Evolutionary conservation across 1,140 invertebrate species (phyloP), one percentile per base, ranked within the genome.

Genomic region (Cherax quadricarinatus): DNA sequence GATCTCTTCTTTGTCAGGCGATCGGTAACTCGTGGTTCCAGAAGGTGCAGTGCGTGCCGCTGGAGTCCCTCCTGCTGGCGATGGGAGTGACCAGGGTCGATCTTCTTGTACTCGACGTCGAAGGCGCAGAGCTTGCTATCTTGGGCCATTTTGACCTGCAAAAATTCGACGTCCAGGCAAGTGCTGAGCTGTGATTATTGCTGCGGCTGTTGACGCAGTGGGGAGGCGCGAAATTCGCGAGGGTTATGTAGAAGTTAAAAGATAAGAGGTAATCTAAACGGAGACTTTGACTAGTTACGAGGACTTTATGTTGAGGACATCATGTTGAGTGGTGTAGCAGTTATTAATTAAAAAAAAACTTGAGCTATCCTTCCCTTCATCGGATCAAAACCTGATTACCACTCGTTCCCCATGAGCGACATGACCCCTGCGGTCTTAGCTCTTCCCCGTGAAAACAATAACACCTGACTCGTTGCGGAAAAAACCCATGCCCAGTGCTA

Each of bases 21-120:
- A 66, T 79, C 53, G 16, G 70, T 9, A 86, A 48, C 41, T 91
- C 83, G 30, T 94, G 92, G 51, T 93, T 94, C 79, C 93, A 95
- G 4, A 88, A 94, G 41, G 96, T 98, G 80, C 97, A 97, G 94
- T 98, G 97, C 95, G 97, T 98, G 95, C 97, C 98, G 92, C 95
- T 98, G 82, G 97, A 97, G 94, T 97, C 97, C 24, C 95, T 98
- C 86, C 95, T 98, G 94, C 95, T 97, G 90, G 97, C 97, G 49
- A 96, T 97, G 93, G 97, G 97, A 94, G 96, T 96, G 78, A 96
- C 96, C 24, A 95, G 95, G 57, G 95, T 97, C 79, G 97, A 97
- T 95, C 97, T 97, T 94, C 95, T 98, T 82, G 96, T 96, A 94
- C 95, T 98, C 86, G 97, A 97, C 92, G 95, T 96, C 51, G 96